Conservation (phyloP, 1,140 invertebrate genomes). For the Bombus polaris region DNA sequence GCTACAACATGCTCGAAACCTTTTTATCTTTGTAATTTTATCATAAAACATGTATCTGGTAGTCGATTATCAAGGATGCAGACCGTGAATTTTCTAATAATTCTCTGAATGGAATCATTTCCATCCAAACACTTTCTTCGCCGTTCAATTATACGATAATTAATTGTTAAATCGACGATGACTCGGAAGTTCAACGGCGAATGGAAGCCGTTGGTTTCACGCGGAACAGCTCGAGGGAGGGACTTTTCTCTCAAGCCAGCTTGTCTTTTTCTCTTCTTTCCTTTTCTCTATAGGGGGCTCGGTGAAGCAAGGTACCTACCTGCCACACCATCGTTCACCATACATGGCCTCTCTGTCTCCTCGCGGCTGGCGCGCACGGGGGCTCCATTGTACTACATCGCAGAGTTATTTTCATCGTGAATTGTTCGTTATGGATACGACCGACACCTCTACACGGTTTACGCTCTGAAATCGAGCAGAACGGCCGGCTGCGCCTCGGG, state of each 20-base stretch:
- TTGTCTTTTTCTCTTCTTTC: not conserved
- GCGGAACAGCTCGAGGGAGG: not conserved
- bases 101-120: constrained; percentile 36
- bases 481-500: not conserved
- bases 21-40: not conserved
- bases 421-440: constrained; percentile 55
- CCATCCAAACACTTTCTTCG: not conserved
- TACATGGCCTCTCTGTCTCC: constrained; percentile 64
- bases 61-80: not conserved
- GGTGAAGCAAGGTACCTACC: constrained; percentile 46
- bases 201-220: constrained; percentile 14
- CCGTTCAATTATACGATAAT: constrained; percentile 67
- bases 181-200: constrained; percentile 16
- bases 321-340: constrained; percentile 65
- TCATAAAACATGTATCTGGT: not conserved
- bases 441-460: constrained; percentile 47
- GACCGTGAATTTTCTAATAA: constrained; percentile 30
- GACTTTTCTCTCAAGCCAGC: not conserved
- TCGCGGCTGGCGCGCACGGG: constrained; percentile 44
- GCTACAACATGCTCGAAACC: no score
- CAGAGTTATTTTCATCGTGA: constrained; percentile 57
- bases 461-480: constrained; percentile 37
- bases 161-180: constrained; percentile 66
- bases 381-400: constrained; percentile 57
- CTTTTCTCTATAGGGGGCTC: constrained; percentile 59